Evolutionary conservation across 2,888 invertebrate species (phyloP).

Genomic region (Cephus rjabovi): DNA sequence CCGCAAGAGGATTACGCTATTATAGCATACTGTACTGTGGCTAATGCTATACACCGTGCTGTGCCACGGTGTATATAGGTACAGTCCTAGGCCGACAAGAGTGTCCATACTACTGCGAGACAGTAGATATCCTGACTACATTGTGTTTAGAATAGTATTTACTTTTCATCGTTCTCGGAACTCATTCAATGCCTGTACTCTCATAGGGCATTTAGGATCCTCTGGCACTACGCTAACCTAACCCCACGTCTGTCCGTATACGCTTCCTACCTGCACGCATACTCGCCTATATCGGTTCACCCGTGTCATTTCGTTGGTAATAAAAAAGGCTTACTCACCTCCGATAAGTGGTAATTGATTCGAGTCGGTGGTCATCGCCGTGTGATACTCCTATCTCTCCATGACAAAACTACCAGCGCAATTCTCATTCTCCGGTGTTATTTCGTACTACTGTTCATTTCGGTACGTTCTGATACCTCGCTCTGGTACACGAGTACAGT

Average conservation of each 20-base stretch:
- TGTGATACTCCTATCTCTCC: background rate
- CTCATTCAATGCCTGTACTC: constrained; percentile 18
- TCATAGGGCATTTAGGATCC: constrained; percentile 12
- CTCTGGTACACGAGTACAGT: background rate
- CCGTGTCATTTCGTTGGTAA: constrained; percentile 1
- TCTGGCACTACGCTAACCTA: background rate
- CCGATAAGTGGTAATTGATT: constrained; percentile 25
- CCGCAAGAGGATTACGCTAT: background rate
- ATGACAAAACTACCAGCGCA: too few species aligned
- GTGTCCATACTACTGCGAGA: constrained; percentile 5
- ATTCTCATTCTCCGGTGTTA: background rate
- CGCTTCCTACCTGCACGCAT: background rate
- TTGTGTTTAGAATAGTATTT: constrained; percentile 17
- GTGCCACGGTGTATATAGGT: background rate
- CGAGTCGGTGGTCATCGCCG: constrained; percentile 10
- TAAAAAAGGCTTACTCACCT: constrained; percentile 21
- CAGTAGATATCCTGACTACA: constrained; percentile 8
- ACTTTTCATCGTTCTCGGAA: constrained; percentile 17
- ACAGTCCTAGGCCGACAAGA: background rate
- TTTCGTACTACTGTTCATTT: background rate
- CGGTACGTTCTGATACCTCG: background rate
- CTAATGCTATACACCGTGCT: constrained; percentile 8
- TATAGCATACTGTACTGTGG: background rate
- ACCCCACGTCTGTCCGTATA: background rate
- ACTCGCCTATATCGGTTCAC: background rate